Evolutionary conservation across 2,888 invertebrate genomes (phyloP), one percentile per base, ranked within the genome.

Genomic region (Chymomyza procnemis): DNA sequence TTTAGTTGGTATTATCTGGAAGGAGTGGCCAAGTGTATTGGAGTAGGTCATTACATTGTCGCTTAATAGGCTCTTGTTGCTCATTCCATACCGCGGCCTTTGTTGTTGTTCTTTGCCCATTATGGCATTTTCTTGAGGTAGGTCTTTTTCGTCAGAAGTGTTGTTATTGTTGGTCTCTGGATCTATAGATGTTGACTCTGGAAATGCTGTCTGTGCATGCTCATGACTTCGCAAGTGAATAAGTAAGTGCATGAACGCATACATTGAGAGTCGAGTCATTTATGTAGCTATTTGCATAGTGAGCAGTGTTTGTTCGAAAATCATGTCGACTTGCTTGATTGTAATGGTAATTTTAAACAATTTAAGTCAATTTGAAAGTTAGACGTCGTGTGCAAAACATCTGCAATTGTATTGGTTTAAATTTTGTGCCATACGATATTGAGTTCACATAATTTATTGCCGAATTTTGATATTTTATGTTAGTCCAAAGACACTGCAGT

Each of bases 11-110:
- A 78, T 78, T 85, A 71, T 67, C 71, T 18, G 63, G 67, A 61
- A 61, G 74, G 75, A 69, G 55, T 77, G 60, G 56, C 67, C 34
- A 41, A 41, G 46, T 54, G 55, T 71, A 63, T 48, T 73, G 74
- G 65, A 81, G 76, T 82, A 78, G 80, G 80, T 80, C 83, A 81
- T 57, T 71, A 68, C 74, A 68, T 78, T 73, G 85, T 74, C 80
- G 71, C 80, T 73, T 63, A 62, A 80, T 66, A 58, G 75, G 74
- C 66, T 72, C 71, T 65, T 41, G 9, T 21, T 34, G 19, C 41
- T 34, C 16, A 21, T 16, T 41, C 5, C 34, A 41, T 6, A 16
- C 56, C 34, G 55, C 71, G 73, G 64, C 63, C 70, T 48, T 26
- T 48, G 34, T 41, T 41, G 75, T 21, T 46, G 76, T 71, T 79